Percentiles rank a stretch among this genome's conserved stretches.
Evolutionary conservation across 2,113 vertebrate genomes (phyloP).

Genomic region (Addax nasomaculatus): DNA sequence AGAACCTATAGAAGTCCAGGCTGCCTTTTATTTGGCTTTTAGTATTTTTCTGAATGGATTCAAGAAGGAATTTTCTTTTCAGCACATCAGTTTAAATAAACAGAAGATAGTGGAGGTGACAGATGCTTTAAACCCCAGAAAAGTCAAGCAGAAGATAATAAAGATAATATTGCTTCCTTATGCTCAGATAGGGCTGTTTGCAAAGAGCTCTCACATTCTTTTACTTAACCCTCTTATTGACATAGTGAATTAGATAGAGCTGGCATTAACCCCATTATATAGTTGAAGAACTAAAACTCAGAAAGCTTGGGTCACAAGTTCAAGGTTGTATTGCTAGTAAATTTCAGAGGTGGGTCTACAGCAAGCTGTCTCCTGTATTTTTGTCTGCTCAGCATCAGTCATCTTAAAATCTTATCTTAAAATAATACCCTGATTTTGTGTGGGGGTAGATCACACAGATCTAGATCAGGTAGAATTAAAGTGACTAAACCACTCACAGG

Average conservation of each 20-base stretch:
- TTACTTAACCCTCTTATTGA: neutral
- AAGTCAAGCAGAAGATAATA: conserved; percentile 26
- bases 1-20: neutral
- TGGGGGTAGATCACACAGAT: neutral
- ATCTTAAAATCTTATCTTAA: neutral
- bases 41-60: conserved; percentile 52
- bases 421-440: neutral
- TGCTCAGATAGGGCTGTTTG: neutral
- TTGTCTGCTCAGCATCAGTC: neutral
- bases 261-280: neutral
- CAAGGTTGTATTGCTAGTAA: neutral
- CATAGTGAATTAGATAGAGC: neutral
- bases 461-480: neutral
- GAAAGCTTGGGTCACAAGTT: neutral
- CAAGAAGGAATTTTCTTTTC: neutral
- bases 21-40: conserved; percentile 35
- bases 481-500: neutral
- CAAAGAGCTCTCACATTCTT: neutral
- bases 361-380: neutral
- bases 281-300: neutral
- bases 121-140: conserved; percentile 22
- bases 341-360: neutral
- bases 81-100: conserved; percentile 41
- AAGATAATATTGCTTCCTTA: neutral
- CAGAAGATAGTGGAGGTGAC: neutral